Evolutionary conservation across 2,113 vertebrate genomes (phyloP).

Genomic region (Pandion haliaetus): DNA sequence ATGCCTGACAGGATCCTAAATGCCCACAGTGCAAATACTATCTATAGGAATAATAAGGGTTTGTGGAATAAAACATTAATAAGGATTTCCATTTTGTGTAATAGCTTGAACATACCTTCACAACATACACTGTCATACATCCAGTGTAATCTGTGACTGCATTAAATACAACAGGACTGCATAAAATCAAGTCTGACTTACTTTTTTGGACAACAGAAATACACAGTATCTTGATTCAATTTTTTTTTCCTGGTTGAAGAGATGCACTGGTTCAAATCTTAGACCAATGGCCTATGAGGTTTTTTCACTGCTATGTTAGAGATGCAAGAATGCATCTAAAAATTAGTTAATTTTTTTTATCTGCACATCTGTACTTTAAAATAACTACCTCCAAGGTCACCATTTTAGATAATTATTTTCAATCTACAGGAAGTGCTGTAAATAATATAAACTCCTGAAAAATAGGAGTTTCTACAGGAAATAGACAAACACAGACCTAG

Average conservation of each 20-base stretch:
- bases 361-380: not conserved
- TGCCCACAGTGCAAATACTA: not conserved
- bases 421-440: constrained; percentile 31
- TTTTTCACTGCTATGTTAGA: not conserved
- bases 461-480: constrained; percentile 33
- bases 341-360: not conserved
- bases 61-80: not conserved
- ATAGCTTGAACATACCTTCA: not conserved
- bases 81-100: not conserved
- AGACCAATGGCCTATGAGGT: not conserved
- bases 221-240: not conserved
- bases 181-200: not conserved
- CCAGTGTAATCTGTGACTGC: not conserved
- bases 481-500: not conserved
- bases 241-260: not conserved
- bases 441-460: constrained; percentile 16
- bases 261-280: not conserved
- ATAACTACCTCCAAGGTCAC: not conserved
- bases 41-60: not conserved
- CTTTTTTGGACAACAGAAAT: not conserved
- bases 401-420: not conserved
- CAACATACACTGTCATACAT: not conserved
- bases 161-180: not conserved
- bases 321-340: constrained; percentile 46
- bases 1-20: not conserved